Evolutionary conservation across 1,140 invertebrate species (phyloP).

Genomic region (Drosophila nasuta): DNA sequence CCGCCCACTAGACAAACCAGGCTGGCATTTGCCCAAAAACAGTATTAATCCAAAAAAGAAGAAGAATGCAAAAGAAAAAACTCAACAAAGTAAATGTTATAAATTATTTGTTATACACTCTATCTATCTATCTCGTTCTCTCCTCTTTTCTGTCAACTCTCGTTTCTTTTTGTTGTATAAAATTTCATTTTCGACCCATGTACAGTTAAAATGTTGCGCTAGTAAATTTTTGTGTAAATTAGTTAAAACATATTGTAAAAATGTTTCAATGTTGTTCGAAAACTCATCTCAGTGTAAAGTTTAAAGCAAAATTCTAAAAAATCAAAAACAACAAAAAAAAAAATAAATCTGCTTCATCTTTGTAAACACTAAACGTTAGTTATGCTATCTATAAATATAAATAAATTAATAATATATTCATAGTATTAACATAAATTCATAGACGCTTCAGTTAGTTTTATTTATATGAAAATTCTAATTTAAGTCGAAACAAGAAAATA

Average conservation of each 20-base stretch:
- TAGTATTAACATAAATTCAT: constrained; percentile 81
- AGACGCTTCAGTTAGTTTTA: constrained; percentile 81
- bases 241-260: constrained; percentile 73
- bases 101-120: constrained; percentile 76
- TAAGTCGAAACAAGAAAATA: constrained; percentile 45
- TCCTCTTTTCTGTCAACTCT: constrained; percentile 10
- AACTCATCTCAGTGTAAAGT: constrained; percentile 83
- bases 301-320: constrained; percentile 58
- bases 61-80: constrained; percentile 6
- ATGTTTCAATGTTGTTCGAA: constrained; percentile 76
- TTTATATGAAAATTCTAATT: constrained; percentile 61
- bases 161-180: constrained; percentile 67
- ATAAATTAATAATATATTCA: constrained; percentile 60
- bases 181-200: constrained; percentile 54
- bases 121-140: constrained; percentile 16
- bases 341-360: constrained; percentile 53
- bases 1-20: constrained; percentile 64
- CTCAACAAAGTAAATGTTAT: constrained; percentile 67
- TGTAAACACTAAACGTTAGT: constrained; percentile 66
- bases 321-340: constrained; percentile 32
- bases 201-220: constrained; percentile 60
- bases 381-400: constrained; percentile 57
- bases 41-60: constrained; percentile 64
- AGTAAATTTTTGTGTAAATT: constrained; percentile 65
- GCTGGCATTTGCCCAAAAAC: constrained; percentile 32